Evolutionary conservation across 2,113 vertebrate genomes (phyloP), one percentile per base, ranked within the genome.

Genomic region (Argyrosomus japonicus): DNA sequence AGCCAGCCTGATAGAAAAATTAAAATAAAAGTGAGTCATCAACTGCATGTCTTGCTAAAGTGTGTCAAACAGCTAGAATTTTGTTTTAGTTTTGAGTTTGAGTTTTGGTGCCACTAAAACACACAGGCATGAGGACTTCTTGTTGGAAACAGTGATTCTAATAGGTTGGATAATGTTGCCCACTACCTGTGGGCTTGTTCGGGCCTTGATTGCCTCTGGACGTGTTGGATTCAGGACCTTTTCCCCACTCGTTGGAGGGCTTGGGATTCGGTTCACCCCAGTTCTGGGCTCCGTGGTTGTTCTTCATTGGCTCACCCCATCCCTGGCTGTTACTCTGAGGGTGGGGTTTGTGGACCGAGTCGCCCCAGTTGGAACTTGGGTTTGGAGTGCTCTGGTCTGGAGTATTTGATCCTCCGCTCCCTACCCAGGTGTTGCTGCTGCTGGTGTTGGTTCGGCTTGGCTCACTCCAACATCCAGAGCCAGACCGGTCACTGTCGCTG

Each of bases 401-500:
- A 62, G 89, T 94, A 85, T 88, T 95, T 79, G 90, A 77, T 21
- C 92, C 93, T 54, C 93, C 93, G 3, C 91, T 95, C 81, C 96
- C 96, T 54, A 93, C 95, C 98, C 98, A 99, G 48, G 95, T 96
- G 87, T 96, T 96, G 75, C 89, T 86, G 86, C 96, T 93, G 90
- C 92, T 96, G 85, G 95, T 93, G 89, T 94, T 96, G 53, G 96
- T 91, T 91, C 96, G 96, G 77, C 94, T 95, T 0, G 94, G 89
- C 71, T 98, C 98, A 0, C 95, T 97, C 98, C 98, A 94, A 85
- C 92, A 99, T 76, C 97, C 97, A 61, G 97, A 97, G 40, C 95
- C 95, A 0, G 98, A 99, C 60, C 97, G 95, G 91, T 99, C 97
- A 3, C 97, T 96, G 94, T 98, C 97, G 6, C 96, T 97, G 27